These are phyloP conservation scores for Atrichornis clamosus DNA, from an alignment of 2,113 vertebrate genomes.

Conservation along the genomic window DNA sequence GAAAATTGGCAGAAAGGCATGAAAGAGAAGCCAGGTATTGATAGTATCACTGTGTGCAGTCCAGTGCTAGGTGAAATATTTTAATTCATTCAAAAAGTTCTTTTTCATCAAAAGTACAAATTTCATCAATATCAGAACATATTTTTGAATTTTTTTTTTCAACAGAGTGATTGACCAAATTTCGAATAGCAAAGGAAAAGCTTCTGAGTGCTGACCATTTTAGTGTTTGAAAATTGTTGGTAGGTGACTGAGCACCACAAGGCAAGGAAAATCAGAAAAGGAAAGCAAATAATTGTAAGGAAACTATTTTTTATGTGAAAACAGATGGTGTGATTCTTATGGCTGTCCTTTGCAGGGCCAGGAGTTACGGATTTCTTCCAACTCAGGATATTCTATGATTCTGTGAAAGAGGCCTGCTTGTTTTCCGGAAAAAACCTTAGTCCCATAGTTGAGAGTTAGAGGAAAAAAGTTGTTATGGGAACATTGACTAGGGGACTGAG, in stretches of 20 bases:
- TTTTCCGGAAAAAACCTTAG: neutral
- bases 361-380: neutral
- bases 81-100: neutral
- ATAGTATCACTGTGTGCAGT: neutral
- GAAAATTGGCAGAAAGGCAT: neutral
- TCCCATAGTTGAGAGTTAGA: fast-evolving
- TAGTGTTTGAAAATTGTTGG: neutral
- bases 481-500: neutral
- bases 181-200: neutral
- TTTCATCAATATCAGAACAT: neutral
- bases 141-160: neutral
- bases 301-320: neutral
- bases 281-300: neutral
- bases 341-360: neutral
- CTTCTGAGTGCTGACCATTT: neutral
- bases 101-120: neutral
- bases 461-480: neutral
- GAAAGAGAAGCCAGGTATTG: neutral
- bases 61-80: neutral
- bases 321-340: neutral
- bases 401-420: neutral
- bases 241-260: neutral
- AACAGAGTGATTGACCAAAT: neutral
- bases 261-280: neutral
- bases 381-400: neutral